These are phyloP conservation scores for Sturnira hondurensis DNA, from an alignment of 2,113 vertebrate species.

Conservation along the genomic window DNA sequence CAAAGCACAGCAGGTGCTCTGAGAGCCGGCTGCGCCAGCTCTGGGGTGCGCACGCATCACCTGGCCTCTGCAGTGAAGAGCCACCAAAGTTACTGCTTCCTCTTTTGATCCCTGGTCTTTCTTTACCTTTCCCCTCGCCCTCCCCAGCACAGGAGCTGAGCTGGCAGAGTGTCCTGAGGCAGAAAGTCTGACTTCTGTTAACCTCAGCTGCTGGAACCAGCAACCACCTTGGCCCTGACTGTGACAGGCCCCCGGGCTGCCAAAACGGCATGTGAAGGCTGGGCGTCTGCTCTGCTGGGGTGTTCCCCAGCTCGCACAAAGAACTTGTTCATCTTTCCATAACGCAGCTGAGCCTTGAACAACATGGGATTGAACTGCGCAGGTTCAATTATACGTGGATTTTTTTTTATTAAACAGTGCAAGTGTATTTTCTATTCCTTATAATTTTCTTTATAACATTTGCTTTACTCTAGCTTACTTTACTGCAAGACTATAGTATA, in stretches of 20 bases:
- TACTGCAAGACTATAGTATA: not conserved
- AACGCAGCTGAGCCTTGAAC: not conserved
- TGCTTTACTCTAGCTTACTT: not conserved
- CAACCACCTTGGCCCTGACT: not conserved
- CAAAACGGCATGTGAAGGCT: not conserved
- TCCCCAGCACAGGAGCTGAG: not conserved
- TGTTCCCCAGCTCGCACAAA: not conserved
- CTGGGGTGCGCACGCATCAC: not conserved
- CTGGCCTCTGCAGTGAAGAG: not conserved
- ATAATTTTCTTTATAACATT: not conserved
- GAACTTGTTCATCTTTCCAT: not conserved
- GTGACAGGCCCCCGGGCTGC: not conserved
- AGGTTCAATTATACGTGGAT: not conserved
- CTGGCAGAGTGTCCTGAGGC: fast-evolving
- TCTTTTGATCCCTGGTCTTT: not conserved
- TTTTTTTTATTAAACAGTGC: not conserved
- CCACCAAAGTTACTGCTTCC: not conserved
- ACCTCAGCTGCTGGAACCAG: not conserved
- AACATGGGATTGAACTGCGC: not conserved
- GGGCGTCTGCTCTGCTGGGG: not conserved
- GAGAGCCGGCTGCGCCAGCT: not conserved
- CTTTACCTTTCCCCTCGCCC: not conserved
- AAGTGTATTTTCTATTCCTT: not conserved
- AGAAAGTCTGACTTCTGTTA: not conserved
- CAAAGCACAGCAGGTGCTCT: not conserved